Conservation (phyloP, 2,888 invertebrate species). For the Choristoneura rosaceana region DNA sequence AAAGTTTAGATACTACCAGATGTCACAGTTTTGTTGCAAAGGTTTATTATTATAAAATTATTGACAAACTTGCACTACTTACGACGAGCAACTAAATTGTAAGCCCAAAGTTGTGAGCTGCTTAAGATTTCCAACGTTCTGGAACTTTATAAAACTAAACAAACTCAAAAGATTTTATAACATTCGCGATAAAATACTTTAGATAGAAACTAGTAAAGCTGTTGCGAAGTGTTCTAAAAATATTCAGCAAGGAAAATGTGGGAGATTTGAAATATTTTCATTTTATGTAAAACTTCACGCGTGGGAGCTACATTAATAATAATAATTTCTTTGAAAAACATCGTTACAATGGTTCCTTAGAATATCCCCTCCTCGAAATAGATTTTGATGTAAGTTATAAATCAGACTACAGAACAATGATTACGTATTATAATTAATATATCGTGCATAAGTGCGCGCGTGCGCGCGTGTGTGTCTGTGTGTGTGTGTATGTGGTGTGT, state of each 20-base stretch:
- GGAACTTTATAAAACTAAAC: slow-evolving; percentile 28
- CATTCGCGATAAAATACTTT: slow-evolving; percentile 19
- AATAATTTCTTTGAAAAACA: too few species aligned
- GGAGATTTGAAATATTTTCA: slow-evolving; percentile 1
- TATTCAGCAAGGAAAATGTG: not conserved
- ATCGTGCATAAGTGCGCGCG: too few species aligned
- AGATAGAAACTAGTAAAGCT: slow-evolving; percentile 15
- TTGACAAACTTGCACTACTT: slow-evolving; percentile 21
- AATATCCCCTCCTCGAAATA: too few species aligned
- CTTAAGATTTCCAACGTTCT: slow-evolving; percentile 30
- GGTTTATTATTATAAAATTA: slow-evolving; percentile 8
- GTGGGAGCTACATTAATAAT: not conserved
- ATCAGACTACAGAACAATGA: too few species aligned
- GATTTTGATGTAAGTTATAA: too few species aligned
- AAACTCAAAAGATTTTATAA: slow-evolving; percentile 27
- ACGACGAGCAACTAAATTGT: slow-evolving; percentile 26
- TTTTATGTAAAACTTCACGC: not conserved
- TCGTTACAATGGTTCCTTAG: too few species aligned
- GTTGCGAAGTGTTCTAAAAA: slow-evolving; percentile 12
- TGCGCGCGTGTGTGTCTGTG: too few species aligned
- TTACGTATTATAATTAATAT: too few species aligned
- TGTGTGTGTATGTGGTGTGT: too few species aligned
- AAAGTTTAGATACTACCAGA: too few species aligned
- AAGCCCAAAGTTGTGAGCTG: slow-evolving; percentile 16
- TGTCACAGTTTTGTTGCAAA: too few species aligned